Evolutionary conservation across 2,888 invertebrate genomes (phyloP).

Genomic region (Carabus problematicus): DNA sequence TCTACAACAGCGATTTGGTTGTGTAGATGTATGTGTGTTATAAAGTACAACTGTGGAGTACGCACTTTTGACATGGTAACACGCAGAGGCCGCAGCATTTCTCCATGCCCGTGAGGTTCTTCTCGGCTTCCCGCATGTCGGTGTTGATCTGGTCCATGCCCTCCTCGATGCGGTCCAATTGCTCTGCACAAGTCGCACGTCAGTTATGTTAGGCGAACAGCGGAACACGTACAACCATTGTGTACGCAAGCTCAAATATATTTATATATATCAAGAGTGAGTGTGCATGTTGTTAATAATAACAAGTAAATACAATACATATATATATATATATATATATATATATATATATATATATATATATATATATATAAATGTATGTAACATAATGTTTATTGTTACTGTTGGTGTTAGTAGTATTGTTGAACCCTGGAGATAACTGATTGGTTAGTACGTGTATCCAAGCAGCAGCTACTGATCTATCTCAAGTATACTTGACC

Average conservation of each 20-base stretch:
- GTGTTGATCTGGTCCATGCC: constrained; percentile 99
- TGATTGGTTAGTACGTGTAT: constrained; percentile 5
- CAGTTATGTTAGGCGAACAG: constrained; percentile 36
- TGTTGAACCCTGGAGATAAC: constrained; percentile 7
- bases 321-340: too few species aligned
- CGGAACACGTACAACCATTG: constrained; percentile 21
- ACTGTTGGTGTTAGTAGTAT: constrained; percentile 1
- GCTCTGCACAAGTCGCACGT: constrained; percentile 71
- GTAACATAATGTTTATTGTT: constrained; percentile 8
- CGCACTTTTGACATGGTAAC: constrained; percentile 97
- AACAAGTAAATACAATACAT: constrained; percentile 2
- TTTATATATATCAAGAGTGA: neutral
- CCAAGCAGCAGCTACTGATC: neutral
- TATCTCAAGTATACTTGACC: too few species aligned
- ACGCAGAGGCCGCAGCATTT: constrained; percentile 99
- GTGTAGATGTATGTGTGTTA: neutral
- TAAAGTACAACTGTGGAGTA: constrained; percentile 44
- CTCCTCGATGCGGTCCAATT: constrained; percentile 99
- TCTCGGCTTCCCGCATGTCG: constrained; percentile 99
- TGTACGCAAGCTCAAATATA: constrained; percentile 30
- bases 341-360: too few species aligned
- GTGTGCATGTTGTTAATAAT: constrained; percentile 16
- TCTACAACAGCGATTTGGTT: neutral
- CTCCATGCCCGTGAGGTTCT: constrained; percentile 99
- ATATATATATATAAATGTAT: neutral